Evolutionary conservation across 2,797 vertebrate species (phyloP).

Genomic region (Protonibea diacanthus): DNA sequence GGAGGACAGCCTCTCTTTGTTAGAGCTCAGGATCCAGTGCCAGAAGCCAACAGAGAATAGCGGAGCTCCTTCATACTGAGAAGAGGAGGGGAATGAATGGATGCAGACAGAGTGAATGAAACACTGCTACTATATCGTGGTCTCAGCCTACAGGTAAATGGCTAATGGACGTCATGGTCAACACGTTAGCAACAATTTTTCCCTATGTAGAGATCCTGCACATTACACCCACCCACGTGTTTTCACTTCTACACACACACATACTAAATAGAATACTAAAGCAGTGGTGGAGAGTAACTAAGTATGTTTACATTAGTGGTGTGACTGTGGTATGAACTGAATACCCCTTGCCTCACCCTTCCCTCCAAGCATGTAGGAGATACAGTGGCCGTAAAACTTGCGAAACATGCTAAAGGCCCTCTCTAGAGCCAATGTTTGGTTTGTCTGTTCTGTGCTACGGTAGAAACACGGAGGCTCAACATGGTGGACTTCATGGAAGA

Average conservation of each 20-base stretch:
- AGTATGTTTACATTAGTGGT: neutral
- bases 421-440: too few relatives aligned
- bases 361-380: too few relatives aligned
- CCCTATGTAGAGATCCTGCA: too few relatives aligned
- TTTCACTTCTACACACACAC: neutral
- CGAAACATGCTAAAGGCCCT: too few relatives aligned
- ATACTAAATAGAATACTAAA: neutral
- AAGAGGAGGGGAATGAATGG: neutral
- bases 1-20: slow-evolving; percentile 69
- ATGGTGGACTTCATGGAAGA: too few relatives aligned
- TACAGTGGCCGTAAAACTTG: too few relatives aligned
- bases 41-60: slow-evolving; percentile 26
- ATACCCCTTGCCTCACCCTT: too few relatives aligned
- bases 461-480: too few relatives aligned
- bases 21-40: slow-evolving; percentile 36
- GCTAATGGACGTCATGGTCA: neutral
- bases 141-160: neutral
- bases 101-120: neutral
- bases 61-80: slow-evolving; percentile 19
- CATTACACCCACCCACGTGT: neutral
- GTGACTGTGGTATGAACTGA: too few relatives aligned
- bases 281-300: neutral
- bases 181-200: too few relatives aligned
- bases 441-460: too few relatives aligned
- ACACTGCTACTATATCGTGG: neutral